Evolutionary conservation across 2,113 vertebrate genomes (phyloP).

Genomic region (Misgurnus mizolepis): DNA sequence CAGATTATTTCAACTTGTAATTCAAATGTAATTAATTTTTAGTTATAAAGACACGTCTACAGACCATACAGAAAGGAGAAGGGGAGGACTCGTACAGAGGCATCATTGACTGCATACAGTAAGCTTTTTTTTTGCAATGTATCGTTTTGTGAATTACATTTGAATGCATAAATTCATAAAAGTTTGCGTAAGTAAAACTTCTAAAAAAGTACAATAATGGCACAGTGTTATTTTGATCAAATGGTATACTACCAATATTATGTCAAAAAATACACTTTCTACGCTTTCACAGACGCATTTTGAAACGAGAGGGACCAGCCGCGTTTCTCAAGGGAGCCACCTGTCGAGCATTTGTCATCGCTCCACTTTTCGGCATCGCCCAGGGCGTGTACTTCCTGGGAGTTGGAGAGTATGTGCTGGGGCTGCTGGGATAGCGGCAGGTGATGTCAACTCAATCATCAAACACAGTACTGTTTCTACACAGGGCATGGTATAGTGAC

Average conservation of each 20-base stretch:
- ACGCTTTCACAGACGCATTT: constrained; percentile 81
- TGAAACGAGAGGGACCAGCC: constrained; percentile 84
- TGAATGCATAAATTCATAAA: not conserved
- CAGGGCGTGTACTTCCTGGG: constrained; percentile 97
- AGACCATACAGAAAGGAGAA: constrained; percentile 79
- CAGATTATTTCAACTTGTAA: no score
- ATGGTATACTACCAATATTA: not conserved
- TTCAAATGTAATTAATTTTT: constrained; percentile 18
- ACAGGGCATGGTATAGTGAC: not conserved
- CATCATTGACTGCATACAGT: constrained; percentile 75
- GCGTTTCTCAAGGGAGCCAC: constrained; percentile 96
- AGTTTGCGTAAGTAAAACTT: not conserved
- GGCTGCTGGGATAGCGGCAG: constrained; percentile 71
- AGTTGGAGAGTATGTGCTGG: constrained; percentile 85
- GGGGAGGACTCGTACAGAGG: constrained; percentile 80
- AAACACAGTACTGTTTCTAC: constrained; percentile 37
- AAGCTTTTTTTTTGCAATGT: constrained; percentile 39
- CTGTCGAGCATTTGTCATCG: constrained; percentile 96
- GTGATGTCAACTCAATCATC: not conserved
- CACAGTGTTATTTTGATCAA: no score
- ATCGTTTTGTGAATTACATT: not conserved
- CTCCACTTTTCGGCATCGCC: constrained; percentile 95
- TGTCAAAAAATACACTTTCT: not conserved
- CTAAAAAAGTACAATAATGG: not conserved
- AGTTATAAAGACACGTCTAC: constrained; percentile 82